A percentile compares a stretch with the other conserved stretches of the same genome.
Evolutionary conservation across 2,113 vertebrate species (phyloP).

Genomic region (Trichechus manatus): DNA sequence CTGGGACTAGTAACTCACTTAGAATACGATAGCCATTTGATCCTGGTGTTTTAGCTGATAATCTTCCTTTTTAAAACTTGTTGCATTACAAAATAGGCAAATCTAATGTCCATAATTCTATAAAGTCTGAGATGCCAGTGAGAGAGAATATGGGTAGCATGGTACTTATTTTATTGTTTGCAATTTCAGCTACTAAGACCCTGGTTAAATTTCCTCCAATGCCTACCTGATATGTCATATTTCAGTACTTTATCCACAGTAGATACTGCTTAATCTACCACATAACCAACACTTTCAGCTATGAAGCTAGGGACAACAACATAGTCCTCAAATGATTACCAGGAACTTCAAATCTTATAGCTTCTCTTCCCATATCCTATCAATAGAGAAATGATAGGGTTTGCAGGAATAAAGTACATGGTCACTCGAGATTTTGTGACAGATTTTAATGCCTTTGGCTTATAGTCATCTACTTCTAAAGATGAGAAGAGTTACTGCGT

Average conservation of each 20-base stretch:
- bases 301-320: too few relatives aligned
- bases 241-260: neutral
- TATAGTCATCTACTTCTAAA: neutral
- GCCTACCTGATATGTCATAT: neutral
- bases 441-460: neutral
- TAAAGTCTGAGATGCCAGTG: neutral
- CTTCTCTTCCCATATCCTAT: neutral
- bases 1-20: neutral
- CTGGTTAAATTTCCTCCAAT: neutral
- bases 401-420: neutral
- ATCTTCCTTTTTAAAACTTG: neutral
- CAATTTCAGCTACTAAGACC: neutral
- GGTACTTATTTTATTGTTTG: neutral
- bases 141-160: neutral
- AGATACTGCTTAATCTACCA: neutral
- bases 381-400: neutral
- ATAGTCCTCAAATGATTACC: neutral
- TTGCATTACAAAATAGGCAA: neutral
- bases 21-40: neutral
- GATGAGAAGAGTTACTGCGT: neutral
- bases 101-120: neutral
- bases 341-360: neutral
- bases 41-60: neutral
- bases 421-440: neutral
- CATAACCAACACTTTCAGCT: neutral